These are phyloP conservation scores for Euproctis similis DNA, from an alignment of 2,888 invertebrate species.

Conservation along the genomic window DNA sequence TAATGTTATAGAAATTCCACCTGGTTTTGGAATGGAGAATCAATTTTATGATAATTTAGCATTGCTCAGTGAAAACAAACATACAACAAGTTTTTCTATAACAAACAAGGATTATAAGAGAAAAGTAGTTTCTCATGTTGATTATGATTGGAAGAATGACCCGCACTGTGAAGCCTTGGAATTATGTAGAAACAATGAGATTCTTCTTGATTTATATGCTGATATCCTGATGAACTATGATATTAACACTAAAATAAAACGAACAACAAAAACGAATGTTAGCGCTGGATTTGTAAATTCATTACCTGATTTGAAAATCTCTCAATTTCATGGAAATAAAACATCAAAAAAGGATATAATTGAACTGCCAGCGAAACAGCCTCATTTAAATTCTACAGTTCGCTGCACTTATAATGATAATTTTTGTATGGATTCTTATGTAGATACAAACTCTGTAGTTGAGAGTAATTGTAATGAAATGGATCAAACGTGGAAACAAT, in stretches of 20 bases:
- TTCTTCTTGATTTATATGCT: constrained; percentile 18
- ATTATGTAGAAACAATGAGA: constrained; percentile 13
- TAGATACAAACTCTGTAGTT: constrained; percentile 40
- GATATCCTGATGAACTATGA: constrained; percentile 5
- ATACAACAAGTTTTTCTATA: constrained; percentile 25
- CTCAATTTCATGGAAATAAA: neutral
- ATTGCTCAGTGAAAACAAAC: constrained; percentile 8
- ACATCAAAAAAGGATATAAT: neutral
- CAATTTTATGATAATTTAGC: neutral
- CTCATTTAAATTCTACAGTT: constrained; percentile 47
- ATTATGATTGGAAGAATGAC: constrained; percentile 18
- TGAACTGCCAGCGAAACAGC: constrained; percentile 5
- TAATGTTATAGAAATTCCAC: constrained; percentile 20
- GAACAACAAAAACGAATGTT: neutral
- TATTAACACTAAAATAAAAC: neutral
- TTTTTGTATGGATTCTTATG: constrained; percentile 18
- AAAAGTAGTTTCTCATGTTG: constrained; percentile 13
- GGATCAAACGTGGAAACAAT: constrained; percentile 34
- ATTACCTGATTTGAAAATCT: constrained; percentile 1
- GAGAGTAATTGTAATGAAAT: constrained; percentile 29
- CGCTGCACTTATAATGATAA: constrained; percentile 41
- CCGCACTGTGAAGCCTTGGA: constrained; percentile 5
- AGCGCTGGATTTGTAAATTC: constrained; percentile 2
- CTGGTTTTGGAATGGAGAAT: neutral
- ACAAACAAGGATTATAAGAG: constrained; percentile 13